Evolutionary conservation across 2,888 invertebrate species (phyloP).

Genomic region (Phytoseiulus persimilis): DNA sequence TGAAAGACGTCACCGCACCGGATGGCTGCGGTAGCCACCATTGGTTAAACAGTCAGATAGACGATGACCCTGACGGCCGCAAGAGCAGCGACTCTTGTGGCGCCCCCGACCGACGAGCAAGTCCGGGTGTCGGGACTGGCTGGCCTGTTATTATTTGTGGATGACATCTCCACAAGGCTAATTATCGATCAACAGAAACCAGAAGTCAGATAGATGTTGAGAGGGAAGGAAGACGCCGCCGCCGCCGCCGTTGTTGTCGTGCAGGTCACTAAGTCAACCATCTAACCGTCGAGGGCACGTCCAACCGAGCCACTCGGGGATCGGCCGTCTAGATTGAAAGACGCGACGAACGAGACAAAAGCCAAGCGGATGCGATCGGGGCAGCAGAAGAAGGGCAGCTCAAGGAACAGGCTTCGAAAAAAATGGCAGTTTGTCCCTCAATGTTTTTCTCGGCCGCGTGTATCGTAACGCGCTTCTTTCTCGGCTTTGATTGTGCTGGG

Average conservation of each 20-base stretch:
- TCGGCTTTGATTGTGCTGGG: background rate
- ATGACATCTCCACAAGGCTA: background rate
- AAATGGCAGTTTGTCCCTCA: background rate
- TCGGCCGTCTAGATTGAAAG: background rate
- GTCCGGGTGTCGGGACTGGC: background rate
- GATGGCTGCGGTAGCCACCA: background rate
- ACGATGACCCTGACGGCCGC: background rate
- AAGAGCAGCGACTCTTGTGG: background rate
- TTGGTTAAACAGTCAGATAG: background rate
- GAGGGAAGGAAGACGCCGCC: background rate
- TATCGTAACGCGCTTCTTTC: background rate
- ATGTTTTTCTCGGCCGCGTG: background rate
- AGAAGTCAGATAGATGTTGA: background rate
- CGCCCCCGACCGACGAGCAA: constrained; percentile 5
- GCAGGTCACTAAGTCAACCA: constrained; percentile 5
- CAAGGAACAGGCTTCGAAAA: background rate
- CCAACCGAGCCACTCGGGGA: background rate
- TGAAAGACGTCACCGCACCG: background rate
- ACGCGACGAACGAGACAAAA: background rate
- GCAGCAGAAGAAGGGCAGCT: background rate
- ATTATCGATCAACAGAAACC: constrained; percentile 5
- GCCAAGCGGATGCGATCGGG: background rate
- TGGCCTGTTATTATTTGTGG: background rate
- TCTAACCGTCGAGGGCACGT: background rate
- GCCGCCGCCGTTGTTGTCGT: background rate